A percentile compares a stretch with the other conserved stretches of the same genome.
phyloP scores from a whole-genome alignment of 2,113 vertebrate species.

The Tonatia bakeri region DNA sequence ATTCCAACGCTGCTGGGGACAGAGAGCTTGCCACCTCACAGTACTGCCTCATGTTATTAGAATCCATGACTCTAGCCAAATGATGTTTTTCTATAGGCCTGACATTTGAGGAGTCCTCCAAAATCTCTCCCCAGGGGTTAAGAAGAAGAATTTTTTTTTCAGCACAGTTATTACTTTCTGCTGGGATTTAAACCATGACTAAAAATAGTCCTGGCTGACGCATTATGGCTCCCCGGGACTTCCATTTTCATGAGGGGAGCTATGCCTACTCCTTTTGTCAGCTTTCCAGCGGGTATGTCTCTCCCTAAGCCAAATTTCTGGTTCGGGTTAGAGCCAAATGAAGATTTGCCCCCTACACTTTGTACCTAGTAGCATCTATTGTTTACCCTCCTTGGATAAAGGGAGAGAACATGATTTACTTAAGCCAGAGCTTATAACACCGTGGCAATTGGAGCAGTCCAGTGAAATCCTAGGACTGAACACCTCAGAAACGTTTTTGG shows the following conservation, averaged over 20 bases:
- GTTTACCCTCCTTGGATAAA: neutral
- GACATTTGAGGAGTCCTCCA: neutral
- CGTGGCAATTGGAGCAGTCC: neutral
- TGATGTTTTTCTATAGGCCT: neutral
- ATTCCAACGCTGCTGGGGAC: neutral
- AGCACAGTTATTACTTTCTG: neutral
- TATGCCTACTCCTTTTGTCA: neutral
- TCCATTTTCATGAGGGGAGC: neutral
- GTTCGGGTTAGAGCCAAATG: neutral
- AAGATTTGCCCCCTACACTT: neutral
- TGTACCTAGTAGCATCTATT: neutral
- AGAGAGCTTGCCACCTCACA: neutral
- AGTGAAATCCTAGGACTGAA: neutral
- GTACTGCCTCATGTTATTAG: neutral
- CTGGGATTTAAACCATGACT: neutral
- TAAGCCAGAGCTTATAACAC: neutral
- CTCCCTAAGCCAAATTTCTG: neutral
- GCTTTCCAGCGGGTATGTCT: neutral
- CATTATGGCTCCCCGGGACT: neutral
- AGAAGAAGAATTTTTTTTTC: conserved; percentile 17
- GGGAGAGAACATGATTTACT: neutral
- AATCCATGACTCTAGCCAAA: neutral
- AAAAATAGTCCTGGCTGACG: neutral
- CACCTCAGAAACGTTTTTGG: neutral
- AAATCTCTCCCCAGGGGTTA: neutral